Evolutionary conservation across 2,113 vertebrate genomes (phyloP).

Genomic region (Istiophorus platypterus): DNA sequence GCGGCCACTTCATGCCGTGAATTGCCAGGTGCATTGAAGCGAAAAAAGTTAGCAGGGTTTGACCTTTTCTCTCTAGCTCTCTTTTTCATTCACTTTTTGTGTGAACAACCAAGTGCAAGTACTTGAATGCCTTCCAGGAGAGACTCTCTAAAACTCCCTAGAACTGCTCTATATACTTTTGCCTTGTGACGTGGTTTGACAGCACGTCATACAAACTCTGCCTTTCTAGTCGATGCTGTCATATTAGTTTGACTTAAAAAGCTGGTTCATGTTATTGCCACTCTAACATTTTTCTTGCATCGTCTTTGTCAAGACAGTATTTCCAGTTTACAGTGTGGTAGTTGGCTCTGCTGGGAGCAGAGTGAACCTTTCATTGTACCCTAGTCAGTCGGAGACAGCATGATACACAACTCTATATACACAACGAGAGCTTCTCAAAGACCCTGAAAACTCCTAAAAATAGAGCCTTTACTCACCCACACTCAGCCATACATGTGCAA

Average conservation of each 20-base stretch:
- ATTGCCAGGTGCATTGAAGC: too few species aligned
- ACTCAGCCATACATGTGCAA: slow-evolving; percentile 23
- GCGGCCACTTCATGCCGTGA: too few species aligned
- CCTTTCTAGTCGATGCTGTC: not conserved
- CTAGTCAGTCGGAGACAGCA: slow-evolving; percentile 58
- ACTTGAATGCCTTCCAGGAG: not conserved
- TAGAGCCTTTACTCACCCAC: slow-evolving; percentile 31
- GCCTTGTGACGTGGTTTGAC: too few species aligned
- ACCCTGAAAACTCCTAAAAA: slow-evolving; percentile 37
- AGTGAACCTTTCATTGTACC: slow-evolving; percentile 53
- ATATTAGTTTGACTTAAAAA: not conserved
- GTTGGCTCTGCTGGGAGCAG: slow-evolving; percentile 7
- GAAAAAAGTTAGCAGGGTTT: too few species aligned
- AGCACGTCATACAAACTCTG: too few species aligned
- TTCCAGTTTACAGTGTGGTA: not conserved
- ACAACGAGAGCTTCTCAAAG: slow-evolving; percentile 34
- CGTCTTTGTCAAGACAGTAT: too few species aligned
- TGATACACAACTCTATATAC: slow-evolving; percentile 33
- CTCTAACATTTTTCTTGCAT: not conserved
- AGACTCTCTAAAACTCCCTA: not conserved
- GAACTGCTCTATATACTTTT: too few species aligned
- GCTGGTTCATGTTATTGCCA: not conserved
- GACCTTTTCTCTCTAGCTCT: not conserved
- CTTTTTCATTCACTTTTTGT: not conserved
- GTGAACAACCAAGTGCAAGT: too few species aligned